A percentile compares a stretch with the other conserved stretches of the same genome.
phyloP scores from a whole-genome alignment of 2,888 invertebrate genomes.

The Lasius fuliginosus region DNA sequence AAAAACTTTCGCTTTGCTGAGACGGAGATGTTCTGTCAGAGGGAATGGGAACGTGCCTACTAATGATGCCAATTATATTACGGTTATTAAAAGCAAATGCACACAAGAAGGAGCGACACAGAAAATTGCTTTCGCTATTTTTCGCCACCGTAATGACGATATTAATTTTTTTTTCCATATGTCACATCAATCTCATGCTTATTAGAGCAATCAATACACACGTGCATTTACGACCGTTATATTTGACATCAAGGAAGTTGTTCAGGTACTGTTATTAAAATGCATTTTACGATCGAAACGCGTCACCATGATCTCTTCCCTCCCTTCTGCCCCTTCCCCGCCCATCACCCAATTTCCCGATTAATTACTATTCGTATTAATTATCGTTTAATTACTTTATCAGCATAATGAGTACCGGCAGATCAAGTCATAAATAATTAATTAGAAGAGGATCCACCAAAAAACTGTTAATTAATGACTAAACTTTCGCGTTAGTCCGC shows the following conservation, averaged over 20 bases:
- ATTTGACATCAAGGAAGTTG: conserved; percentile 1
- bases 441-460: conserved; percentile 34
- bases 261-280: conserved; percentile 1
- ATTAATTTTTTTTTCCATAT: not conserved
- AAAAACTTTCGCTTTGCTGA: conserved; percentile 52
- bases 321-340: not conserved
- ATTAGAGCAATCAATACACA: not conserved
- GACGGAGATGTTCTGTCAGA: conserved; percentile 35
- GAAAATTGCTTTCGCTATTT: conserved; percentile 25
- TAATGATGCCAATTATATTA: conserved; percentile 51
- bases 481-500: conserved; percentile 58
- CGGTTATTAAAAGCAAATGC: conserved; percentile 44
- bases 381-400: conserved; percentile 66
- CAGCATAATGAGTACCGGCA: conserved; percentile 10
- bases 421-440: conserved; percentile 65
- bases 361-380: conserved; percentile 46
- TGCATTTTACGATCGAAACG: not conserved
- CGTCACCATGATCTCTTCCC: not conserved
- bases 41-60: conserved; percentile 15
- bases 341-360: not conserved
- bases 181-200: conserved; percentile 7
- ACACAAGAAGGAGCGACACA: not conserved
- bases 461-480: conserved; percentile 70
- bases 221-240: not conserved
- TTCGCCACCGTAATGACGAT: not conserved